Conservation (phyloP, 2,113 vertebrate genomes). For the Lipotes vexillifer region DNA sequence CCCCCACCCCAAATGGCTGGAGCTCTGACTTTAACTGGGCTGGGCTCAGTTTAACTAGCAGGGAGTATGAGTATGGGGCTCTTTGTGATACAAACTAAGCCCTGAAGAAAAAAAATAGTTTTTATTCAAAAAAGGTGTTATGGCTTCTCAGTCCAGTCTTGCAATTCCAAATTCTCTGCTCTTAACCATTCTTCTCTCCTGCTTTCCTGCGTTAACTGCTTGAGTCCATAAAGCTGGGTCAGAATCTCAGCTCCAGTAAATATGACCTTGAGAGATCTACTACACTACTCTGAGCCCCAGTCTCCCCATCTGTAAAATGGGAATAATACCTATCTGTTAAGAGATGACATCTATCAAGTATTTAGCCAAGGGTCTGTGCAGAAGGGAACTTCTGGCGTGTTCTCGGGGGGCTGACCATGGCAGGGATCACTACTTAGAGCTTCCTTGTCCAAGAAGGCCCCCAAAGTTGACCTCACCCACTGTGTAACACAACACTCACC, state of each 20-base stretch:
- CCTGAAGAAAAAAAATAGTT: not conserved
- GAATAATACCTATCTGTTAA: not conserved
- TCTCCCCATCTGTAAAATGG: not conserved
- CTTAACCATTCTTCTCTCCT: not conserved
- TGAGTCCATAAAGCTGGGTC: not conserved
- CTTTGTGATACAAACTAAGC: not conserved
- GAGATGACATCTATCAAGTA: not conserved
- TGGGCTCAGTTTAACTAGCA: not conserved
- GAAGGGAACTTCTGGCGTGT: not conserved
- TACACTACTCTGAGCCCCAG: not conserved
- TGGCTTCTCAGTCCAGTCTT: not conserved
- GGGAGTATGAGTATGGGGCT: not conserved
- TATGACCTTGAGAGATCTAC: not conserved
- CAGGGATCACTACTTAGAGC: not conserved
- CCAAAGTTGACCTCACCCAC: not conserved
- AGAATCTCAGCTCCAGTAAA: not conserved
- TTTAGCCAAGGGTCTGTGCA: not conserved
- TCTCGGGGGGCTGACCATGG: not conserved
- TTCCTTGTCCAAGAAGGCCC: not conserved
- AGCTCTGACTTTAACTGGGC: not conserved
- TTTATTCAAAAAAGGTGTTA: not conserved
- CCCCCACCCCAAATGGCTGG: not conserved
- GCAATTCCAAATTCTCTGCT: not conserved
- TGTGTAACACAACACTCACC: not conserved
- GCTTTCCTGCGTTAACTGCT: not conserved